phyloP scores from a whole-genome alignment of 2,113 vertebrate genomes.

The Mugil cephalus region DNA sequence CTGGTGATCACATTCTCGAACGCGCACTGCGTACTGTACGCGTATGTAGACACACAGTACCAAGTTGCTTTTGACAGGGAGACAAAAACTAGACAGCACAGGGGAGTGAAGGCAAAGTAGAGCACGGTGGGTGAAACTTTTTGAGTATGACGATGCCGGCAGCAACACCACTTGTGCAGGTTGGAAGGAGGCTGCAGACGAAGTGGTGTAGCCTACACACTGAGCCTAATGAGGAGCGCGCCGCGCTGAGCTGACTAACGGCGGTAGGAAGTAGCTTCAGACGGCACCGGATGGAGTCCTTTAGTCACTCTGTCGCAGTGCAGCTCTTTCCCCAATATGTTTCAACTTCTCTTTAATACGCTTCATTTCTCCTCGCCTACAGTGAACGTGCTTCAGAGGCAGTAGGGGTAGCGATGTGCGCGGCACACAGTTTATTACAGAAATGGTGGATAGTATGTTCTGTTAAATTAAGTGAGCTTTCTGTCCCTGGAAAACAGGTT shows the following conservation, averaged over 20 bases:
- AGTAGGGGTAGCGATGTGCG: neutral
- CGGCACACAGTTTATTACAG: neutral
- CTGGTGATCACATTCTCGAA: conserved; percentile 8
- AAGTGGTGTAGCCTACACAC: conserved; percentile 38
- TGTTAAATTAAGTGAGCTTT: neutral
- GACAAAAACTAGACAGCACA: conserved; percentile 50
- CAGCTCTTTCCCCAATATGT: neutral
- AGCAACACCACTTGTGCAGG: conserved; percentile 45
- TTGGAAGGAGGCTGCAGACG: conserved; percentile 44
- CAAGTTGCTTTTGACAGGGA: conserved; percentile 41
- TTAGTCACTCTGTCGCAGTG: conserved; percentile 13
- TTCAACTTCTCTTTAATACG: neutral
- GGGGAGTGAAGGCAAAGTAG: conserved; percentile 43
- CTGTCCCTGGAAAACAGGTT: neutral
- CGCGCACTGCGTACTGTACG: neutral
- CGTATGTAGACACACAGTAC: neutral
- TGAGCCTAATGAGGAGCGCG: conserved; percentile 68
- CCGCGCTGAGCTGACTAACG: conserved; percentile 50
- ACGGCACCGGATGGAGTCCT: conserved; percentile 43
- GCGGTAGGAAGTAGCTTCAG: conserved; percentile 27
- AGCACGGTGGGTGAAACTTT: conserved; percentile 55
- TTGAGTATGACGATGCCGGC: conserved; percentile 19
- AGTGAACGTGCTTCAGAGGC: neutral
- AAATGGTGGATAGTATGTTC: neutral
- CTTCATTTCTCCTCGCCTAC: neutral